Percentiles rank a stretch among this genome's conserved stretches.
Conservation (phyloP, 2,113 vertebrate species). For the Rhizomys pruinosus region DNA sequence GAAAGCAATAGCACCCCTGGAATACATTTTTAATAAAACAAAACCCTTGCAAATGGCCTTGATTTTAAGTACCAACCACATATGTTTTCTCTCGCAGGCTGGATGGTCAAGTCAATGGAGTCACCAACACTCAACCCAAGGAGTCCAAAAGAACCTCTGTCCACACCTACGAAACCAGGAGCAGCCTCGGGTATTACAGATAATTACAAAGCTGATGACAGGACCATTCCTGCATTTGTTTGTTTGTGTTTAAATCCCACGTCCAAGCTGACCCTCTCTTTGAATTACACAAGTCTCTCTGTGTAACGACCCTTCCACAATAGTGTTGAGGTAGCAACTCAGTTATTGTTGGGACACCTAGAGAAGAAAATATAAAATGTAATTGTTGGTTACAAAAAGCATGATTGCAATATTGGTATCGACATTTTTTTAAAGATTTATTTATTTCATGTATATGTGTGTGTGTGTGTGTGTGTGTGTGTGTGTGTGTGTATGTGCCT, state of each 20-base stretch:
- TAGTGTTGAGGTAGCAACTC: neutral
- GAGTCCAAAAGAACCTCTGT: constrained; percentile 20
- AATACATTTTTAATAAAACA: constrained; percentile 30
- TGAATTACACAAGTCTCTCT: constrained; percentile 35
- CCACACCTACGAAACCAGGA: constrained; percentile 58
- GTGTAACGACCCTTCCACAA: neutral
- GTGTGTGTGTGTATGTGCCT: neutral
- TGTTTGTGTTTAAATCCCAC: neutral
- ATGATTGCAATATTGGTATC: neutral
- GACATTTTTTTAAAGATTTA: neutral
- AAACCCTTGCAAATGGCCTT: neutral
- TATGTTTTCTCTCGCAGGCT: constrained; percentile 66
- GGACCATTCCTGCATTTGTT: neutral
- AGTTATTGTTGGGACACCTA: neutral
- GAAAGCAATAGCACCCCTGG: neutral
- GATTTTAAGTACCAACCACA: neutral
- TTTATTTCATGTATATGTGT: neutral
- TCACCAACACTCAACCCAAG: constrained; percentile 33
- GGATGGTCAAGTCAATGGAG: constrained; percentile 50
- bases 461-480: neutral
- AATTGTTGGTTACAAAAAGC: neutral
- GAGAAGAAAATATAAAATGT: neutral
- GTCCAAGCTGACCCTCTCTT: neutral
- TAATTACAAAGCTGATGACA: neutral
- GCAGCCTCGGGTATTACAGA: constrained; percentile 75